phyloP scores from a whole-genome alignment of 2,888 invertebrate genomes.

The Bembecia ichneumoniformis region DNA sequence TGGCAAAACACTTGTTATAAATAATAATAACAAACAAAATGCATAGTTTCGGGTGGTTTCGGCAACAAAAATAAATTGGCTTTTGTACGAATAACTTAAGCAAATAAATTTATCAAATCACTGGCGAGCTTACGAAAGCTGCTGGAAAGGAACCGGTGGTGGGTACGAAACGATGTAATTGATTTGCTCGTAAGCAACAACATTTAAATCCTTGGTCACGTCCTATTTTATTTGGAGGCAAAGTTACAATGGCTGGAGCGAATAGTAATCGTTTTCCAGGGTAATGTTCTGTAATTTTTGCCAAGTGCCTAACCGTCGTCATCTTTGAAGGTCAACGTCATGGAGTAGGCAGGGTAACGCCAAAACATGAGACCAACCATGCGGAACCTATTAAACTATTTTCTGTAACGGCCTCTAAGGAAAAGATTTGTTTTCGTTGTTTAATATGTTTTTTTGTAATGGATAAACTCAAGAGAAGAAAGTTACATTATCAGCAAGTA shows the following conservation, averaged over 20 bases:
- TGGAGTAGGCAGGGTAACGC: too few species aligned
- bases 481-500: too few species aligned
- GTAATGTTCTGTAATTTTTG: conserved; percentile 46
- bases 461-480: too few species aligned
- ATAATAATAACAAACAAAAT: too few species aligned
- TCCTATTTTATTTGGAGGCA: conserved; percentile 55
- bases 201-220: conserved; percentile 58
- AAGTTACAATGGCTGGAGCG: conserved; percentile 47
- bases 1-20: too few species aligned
- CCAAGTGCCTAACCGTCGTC: conserved; percentile 24
- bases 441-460: too few species aligned
- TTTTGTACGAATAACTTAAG: too few species aligned
- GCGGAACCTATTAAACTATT: background rate
- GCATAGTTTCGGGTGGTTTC: too few species aligned
- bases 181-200: conserved; percentile 30
- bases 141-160: background rate
- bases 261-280: conserved; percentile 37
- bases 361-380: too few species aligned
- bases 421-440: too few species aligned
- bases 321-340: background rate
- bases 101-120: background rate
- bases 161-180: background rate
- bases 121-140: background rate
- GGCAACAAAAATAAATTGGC: too few species aligned
- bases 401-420: background rate